phyloP scores from a whole-genome alignment of 2,797 vertebrate genomes.

The Thaleichthys pacificus region DNA sequence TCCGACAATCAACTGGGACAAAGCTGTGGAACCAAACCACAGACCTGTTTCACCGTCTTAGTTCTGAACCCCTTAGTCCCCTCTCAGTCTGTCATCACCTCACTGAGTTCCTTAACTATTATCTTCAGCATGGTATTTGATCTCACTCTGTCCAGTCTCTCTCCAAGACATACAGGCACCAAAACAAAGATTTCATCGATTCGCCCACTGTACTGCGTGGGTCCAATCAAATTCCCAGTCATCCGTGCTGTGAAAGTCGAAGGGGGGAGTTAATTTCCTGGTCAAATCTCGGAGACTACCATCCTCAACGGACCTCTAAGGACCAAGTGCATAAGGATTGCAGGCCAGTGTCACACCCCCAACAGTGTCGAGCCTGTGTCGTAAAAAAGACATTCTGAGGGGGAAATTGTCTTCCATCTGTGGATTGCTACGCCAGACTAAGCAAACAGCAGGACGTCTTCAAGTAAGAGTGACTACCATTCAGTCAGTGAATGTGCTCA shows the following conservation, averaged over 20 bases:
- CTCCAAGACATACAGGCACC: too few species aligned
- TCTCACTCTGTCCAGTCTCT: too few species aligned
- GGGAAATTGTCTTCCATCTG: conserved; percentile 7
- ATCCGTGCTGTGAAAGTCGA: neutral
- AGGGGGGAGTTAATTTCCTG: neutral
- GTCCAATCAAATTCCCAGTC: neutral
- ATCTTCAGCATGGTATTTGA: too few species aligned
- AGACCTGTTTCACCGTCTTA: too few species aligned
- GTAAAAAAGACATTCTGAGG: conserved; percentile 6
- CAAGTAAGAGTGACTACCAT: conserved; percentile 3
- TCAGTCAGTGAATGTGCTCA: neutral
- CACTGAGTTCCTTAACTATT: too few species aligned
- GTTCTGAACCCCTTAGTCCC: too few species aligned
- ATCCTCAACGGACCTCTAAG: neutral
- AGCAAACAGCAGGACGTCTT: conserved; percentile 4
- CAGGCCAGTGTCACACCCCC: neutral
- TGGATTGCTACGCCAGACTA: neutral
- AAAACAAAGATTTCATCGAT: too few species aligned
- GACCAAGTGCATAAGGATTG: neutral
- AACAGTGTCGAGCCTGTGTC: neutral
- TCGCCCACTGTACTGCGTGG: neutral
- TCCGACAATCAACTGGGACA: too few species aligned
- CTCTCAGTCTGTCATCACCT: too few species aligned
- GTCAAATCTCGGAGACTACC: neutral
- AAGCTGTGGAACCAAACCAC: too few species aligned